Base-by-base conservation (phyloP, 1,140 invertebrate genomes). In the Diorhabda sublineata region DNA sequence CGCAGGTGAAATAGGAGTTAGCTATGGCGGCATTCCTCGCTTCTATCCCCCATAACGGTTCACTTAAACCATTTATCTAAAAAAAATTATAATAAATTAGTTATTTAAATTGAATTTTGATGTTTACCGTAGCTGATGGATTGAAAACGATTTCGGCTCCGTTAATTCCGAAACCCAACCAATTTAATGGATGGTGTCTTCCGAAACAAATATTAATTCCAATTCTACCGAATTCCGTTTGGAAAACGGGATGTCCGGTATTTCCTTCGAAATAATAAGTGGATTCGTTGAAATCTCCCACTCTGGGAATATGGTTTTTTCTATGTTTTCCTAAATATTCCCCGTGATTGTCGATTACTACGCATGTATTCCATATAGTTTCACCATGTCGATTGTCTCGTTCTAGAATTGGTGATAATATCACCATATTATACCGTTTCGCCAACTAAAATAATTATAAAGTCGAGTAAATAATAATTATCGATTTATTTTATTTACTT, bases 71-170 rank as follows among this genome's bases (percentile, higher is more conserved):
- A 2, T 85, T 84, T 8, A 87, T 75, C 81, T 82, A 63, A 63
- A 71, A 66, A 8, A 60, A n/a, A 2, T 26, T 26, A 60, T 60
- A 52, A 8, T 52, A 52, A 8, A 2, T 52, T 52, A 4, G 0
- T 52, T 52, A 3, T 52, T 26, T 26, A 26, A 26, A 26, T 26
- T 26, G 26, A 26, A 26, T 26, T 26, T 9, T 6, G 26, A 41
- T 3, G 59, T 60, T 64, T 68, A 74, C 73, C 8, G 98, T 99
- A n/a, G 98, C 98, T 3, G 95, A 97, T 9, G 98, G 98, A 84
- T 99, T 99, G 79, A 99, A 99, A 0, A 99, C 97, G 68, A 99
- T 97, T 86, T 99, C 97, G 8, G 97, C 97, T 43, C 96, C 96
- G 84, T 99, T 99, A 3, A 99, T 77, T 1, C 92, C 95, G 83